Percentiles rank a stretch among this genome's conserved stretches.
Evolutionary conservation across 2,888 invertebrate genomes (phyloP).

Genomic region (Orthosia incerta): DNA sequence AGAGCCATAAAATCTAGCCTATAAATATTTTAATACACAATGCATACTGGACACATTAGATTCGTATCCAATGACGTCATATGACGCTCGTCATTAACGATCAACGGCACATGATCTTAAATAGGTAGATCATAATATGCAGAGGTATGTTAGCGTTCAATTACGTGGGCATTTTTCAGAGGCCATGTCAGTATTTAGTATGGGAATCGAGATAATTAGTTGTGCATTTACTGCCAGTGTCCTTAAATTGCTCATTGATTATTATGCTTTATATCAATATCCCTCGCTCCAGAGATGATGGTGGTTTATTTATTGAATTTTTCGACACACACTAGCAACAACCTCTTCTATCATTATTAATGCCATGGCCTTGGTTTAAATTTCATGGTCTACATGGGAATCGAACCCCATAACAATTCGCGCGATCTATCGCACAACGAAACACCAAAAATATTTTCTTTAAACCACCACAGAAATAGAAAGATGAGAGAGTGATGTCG

Average conservation of each 20-base stretch:
- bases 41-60: constrained; percentile 28
- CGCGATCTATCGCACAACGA: neutral
- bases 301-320: too few species aligned
- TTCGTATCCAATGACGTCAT: constrained; percentile 35
- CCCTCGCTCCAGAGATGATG: too few species aligned
- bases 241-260: neutral
- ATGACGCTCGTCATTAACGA: constrained; percentile 1
- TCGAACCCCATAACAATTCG: neutral
- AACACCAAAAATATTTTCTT: too few species aligned
- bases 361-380: too few species aligned
- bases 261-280: too few species aligned
- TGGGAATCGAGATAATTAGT: neutral
- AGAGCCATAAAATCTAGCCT: constrained; percentile 15
- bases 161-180: constrained; percentile 14
- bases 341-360: too few species aligned
- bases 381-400: neutral
- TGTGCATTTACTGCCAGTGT: neutral
- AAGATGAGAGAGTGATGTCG: too few species aligned
- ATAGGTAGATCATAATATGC: constrained; percentile 20
- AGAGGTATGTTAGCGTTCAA: constrained; percentile 34
- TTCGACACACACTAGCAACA: too few species aligned
- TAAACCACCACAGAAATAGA: too few species aligned
- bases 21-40: constrained; percentile 20
- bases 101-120: constrained; percentile 22
- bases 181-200: neutral